Conservation (phyloP, 2,113 vertebrate species). For the Paedocypris sp. region DNA sequence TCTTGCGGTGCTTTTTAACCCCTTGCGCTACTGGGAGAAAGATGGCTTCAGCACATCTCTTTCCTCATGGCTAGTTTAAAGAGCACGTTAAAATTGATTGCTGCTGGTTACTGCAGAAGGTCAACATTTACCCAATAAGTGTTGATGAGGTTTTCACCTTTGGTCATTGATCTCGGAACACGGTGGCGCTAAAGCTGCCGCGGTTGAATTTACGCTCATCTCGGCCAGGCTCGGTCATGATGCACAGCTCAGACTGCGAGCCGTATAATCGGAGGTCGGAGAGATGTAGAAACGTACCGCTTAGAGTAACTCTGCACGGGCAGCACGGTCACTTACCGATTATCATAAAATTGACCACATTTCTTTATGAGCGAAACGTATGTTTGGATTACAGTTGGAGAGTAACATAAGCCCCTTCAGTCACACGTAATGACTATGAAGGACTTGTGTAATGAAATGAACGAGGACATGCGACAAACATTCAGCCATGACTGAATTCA, state of each 20-base stretch:
- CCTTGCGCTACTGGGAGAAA: neutral
- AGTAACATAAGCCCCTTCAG: neutral
- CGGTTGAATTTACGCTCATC: slow-evolving; percentile 3
- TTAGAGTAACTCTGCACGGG: no score
- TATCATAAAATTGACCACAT: no score
- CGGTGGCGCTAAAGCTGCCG: neutral
- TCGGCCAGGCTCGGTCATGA: neutral
- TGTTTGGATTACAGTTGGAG: neutral
- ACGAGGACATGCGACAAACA: neutral
- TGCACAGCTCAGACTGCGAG: neutral
- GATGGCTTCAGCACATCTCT: neutral
- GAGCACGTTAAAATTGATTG: slow-evolving; percentile 14
- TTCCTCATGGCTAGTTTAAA: slow-evolving; percentile 13
- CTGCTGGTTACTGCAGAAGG: slow-evolving; percentile 24
- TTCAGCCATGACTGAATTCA: slow-evolving; percentile 3
- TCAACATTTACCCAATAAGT: neutral
- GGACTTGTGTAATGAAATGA: slow-evolving; percentile 21
- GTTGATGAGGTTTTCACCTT: slow-evolving; percentile 12
- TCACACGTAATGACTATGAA: slow-evolving; percentile 25
- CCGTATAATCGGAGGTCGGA: neutral
- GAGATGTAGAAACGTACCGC: neutral
- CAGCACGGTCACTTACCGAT: no score
- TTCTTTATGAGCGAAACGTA: slow-evolving; percentile 17
- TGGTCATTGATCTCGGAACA: neutral
- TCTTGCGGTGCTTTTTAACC: slow-evolving; percentile 19